Conservation (phyloP, 37 sponge, comb jelly and placozoan genomes). For the Cladorhizidae sp. region DNA sequence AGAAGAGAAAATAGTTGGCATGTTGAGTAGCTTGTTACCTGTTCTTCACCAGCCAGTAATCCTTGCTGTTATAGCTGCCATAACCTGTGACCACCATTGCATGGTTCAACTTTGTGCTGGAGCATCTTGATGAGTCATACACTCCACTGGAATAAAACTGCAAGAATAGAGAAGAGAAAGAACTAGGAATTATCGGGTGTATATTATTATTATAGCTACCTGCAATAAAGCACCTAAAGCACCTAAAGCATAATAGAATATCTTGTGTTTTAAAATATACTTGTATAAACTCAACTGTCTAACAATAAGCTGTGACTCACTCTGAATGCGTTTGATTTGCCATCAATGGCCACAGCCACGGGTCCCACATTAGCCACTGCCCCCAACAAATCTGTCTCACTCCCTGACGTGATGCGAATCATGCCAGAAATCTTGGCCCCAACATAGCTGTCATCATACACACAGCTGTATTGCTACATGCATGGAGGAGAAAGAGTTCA, state of each 20-base stretch:
- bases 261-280: too few species aligned
- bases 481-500: not conserved
- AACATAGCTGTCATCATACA: slow-evolving; percentile 36
- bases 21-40: slow-evolving; percentile 27
- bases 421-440: slow-evolving; percentile 71
- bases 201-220: too few species aligned
- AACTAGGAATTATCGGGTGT: not conserved
- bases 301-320: too few species aligned
- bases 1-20: not conserved
- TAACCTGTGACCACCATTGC: slow-evolving; percentile 63
- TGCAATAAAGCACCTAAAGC: not conserved
- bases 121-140: slow-evolving; percentile 57
- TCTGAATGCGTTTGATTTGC: slow-evolving; percentile 70
- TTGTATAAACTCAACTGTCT: too few species aligned
- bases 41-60: slow-evolving; percentile 71
- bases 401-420: slow-evolving; percentile 44
- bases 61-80: slow-evolving; percentile 26
- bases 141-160: slow-evolving; percentile 62
- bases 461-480: slow-evolving; percentile 62
- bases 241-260: too few species aligned
- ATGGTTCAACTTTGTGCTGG: slow-evolving; percentile 45
- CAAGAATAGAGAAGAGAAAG: not conserved
- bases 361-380: slow-evolving; percentile 92
- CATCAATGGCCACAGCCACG: slow-evolving; percentile 88
- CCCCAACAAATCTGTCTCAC: slow-evolving; percentile 58